Evolutionary conservation across 2,888 invertebrate genomes (phyloP), one percentile per base, ranked within the genome.

Genomic region (Euplexia lucipara): DNA sequence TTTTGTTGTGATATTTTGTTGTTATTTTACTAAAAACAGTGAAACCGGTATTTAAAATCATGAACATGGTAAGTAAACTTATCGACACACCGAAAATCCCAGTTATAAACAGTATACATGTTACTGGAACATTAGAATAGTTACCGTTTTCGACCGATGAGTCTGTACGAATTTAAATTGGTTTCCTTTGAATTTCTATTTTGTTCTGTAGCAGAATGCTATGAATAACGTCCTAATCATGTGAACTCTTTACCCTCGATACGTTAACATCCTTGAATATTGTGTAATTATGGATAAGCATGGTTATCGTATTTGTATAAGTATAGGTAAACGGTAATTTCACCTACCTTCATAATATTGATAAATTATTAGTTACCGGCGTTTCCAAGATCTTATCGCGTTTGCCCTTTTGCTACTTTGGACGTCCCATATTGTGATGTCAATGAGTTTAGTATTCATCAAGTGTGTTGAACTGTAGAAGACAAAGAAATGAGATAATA

Each of bases 1-100:
- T 87, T 90, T 92, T 93, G 94, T 93, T 94, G 91, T 91, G 90
- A 83, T 89, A 87, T 83, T 89, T 89, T 88, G 85, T 89, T 87
- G 81, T 75, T 91, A 86, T 79, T 85, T 86, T 76, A 65, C 56
- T 74, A 79, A 66, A 83, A 87, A 87, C 83, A 86, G 83, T 86
- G 83, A 88, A 87, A 84, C 84, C 84, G 80, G 81, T 74, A 77
- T 79, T 81, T 75, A 64, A 74, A 81, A 82, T 60, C 64, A 77
- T 78, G 68, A 86, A 84, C 89, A 91, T 93, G 94, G 94, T 94
- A 85, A 88, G 92, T 66, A 56, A 35, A 30, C 6, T 59, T 26
- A 14, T 45, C 5, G 18, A 8, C 0, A 35, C n/a, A 44, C 12
- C 5, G 9, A 34, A 44, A 54, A 41, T 56, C 0, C n/a, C 4